These are phyloP conservation scores for Dreissena rostriformis DNA, from an alignment of 1,140 invertebrate species.

Conservation along the genomic window DNA sequence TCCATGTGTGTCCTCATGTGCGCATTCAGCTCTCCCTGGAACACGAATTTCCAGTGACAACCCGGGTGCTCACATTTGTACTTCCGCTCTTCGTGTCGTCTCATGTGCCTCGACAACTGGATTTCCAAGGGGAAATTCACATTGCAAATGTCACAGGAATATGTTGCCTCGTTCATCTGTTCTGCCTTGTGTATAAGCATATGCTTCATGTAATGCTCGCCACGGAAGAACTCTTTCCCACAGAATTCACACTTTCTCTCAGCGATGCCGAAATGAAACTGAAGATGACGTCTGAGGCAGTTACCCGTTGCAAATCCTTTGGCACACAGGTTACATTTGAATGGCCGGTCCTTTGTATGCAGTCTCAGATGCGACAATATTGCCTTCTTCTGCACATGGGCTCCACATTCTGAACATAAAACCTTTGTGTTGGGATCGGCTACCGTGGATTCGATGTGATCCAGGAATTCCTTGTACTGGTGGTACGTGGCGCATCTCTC, in stretches of 20 bases:
- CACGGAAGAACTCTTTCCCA: conserved; percentile 74
- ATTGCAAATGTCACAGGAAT: conserved; percentile 85
- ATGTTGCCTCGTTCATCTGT: conserved; percentile 67
- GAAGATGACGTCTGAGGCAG: conserved; percentile 75
- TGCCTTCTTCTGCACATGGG: conserved; percentile 67
- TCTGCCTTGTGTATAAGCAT: conserved; percentile 68
- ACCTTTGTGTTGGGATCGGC: conserved; percentile 54
- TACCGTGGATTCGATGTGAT: conserved; percentile 61
- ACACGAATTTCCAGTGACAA: conserved; percentile 81
- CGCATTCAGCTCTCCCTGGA: conserved; percentile 70
- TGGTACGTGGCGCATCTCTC: conserved; percentile 67
- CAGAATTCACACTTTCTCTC: conserved; percentile 72
- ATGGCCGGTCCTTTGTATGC: conserved; percentile 74
- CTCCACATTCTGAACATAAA: conserved; percentile 75
- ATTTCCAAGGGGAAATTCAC: conserved; percentile 83
- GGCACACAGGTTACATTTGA: conserved; percentile 72
- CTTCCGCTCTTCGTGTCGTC: conserved; percentile 84
- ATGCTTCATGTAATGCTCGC: conserved; percentile 68
- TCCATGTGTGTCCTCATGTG: conserved; percentile 76
- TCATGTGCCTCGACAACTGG: conserved; percentile 85
- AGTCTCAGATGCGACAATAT: conserved; percentile 75
- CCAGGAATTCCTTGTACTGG: conserved; percentile 67
- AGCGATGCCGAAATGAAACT: conserved; percentile 72
- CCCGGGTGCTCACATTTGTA: conserved; percentile 84
- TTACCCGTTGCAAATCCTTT: conserved; percentile 67